Evolutionary conservation across 1,140 invertebrate genomes (phyloP), one percentile per base, ranked within the genome.

Genomic region (Tetramorium simillimum): DNA sequence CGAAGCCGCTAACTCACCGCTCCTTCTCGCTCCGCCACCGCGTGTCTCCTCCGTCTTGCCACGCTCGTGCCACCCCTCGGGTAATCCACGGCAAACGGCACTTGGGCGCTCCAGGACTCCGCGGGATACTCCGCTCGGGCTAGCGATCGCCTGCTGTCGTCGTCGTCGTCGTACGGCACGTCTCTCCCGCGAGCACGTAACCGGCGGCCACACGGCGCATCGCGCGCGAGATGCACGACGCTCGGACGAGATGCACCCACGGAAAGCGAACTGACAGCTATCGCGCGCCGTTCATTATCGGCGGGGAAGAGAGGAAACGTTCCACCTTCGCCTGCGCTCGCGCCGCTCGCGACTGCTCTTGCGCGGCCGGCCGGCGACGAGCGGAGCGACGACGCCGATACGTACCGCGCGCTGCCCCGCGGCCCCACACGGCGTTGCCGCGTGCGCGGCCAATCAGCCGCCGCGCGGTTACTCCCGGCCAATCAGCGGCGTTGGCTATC

Each of bases 211-310:
- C 89, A 90, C 89, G 84, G 60, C 75, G 86, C 89, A 85, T 75
- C 87, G 76, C 82, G 84, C 70, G 65, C 40, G 65, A 33, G 33
- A 33, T 40, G 14, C 69, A 10, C 37, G 28, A 88, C 78, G 78
- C 84, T 88, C 90, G 86, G 86, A 89, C 84, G 80, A 90, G 69
- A 91, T 90, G 86, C 87, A 92, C 86, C 69, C 90, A 87, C 63
- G 63, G 28, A 56, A 85, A 40, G 76, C 85, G 81, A 73, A 92
- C 89, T 92, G 92, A 92, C 90, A 92, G 91, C 89, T 91, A 90
- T 88, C 89, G 89, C 88, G 92, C 88, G 82, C 87, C 81, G 88
- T 90, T 91, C 90, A 92, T 90, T 90, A 91, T 90, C 90, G 86
- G 84, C 14, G 37, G 53, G 10, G 58, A 43, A 33, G 75, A 40